Percentiles rank a stretch among this genome's conserved stretches.
Evolutionary conservation across 2,113 vertebrate species (phyloP).

Genomic region (Aptenodytes forsteri): DNA sequence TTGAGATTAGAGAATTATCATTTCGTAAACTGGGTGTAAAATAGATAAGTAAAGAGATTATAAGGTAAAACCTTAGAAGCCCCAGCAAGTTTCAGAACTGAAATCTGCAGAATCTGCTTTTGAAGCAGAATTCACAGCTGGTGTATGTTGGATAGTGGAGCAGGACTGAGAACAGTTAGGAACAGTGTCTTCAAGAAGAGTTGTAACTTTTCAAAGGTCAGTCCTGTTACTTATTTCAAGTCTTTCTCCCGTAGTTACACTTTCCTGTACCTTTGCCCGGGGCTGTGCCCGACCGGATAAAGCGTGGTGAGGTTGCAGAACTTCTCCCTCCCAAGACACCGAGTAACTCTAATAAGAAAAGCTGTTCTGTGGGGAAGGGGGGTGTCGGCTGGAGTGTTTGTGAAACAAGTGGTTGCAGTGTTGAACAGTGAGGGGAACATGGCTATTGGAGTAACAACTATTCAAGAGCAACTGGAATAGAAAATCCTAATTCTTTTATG

Average conservation of each 20-base stretch:
- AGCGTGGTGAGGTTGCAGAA: background rate
- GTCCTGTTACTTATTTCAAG: background rate
- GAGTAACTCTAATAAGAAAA: background rate
- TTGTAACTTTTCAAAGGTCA: background rate
- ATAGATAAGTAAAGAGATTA: background rate
- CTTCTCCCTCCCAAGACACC: background rate
- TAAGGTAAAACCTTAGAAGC: background rate
- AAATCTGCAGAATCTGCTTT: background rate
- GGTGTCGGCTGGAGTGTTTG: background rate
- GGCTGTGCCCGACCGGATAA: background rate
- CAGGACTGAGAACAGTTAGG: background rate
- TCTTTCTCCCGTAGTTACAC: background rate
- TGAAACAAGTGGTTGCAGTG: background rate
- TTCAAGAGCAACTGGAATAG: background rate
- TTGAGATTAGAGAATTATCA: background rate
- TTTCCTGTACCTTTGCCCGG: conserved; percentile 23
- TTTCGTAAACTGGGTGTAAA: background rate
- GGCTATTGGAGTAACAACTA: background rate
- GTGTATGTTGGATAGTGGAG: background rate
- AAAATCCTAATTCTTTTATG: background rate
- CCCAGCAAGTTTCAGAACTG: background rate
- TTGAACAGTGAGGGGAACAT: background rate
- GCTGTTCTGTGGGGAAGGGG: background rate
- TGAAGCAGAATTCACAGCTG: background rate
- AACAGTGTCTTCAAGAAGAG: background rate